Evolutionary conservation across 2,797 vertebrate genomes (phyloP).

Genomic region (Spatula clypeata): DNA sequence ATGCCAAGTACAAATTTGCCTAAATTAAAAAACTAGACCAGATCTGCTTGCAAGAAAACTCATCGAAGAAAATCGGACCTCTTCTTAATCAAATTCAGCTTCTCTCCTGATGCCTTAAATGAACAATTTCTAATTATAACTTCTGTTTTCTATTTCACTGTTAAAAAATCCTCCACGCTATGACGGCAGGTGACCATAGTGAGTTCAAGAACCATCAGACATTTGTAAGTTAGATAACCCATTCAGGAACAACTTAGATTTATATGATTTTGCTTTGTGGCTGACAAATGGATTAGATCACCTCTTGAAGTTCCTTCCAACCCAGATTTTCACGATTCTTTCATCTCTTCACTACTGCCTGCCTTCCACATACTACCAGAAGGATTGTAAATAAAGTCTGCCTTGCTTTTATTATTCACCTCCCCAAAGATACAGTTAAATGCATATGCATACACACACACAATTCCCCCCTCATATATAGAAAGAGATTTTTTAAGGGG

Average conservation of each 20-base stretch:
- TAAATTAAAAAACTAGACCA: not conserved
- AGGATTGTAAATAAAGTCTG: not conserved
- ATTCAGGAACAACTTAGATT: not conserved
- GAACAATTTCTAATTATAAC: not conserved
- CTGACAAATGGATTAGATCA: not conserved
- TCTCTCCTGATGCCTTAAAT: not conserved
- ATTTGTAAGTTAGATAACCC: not conserved
- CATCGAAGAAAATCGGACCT: not conserved
- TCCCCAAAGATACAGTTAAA: not conserved
- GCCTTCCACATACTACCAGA: not conserved
- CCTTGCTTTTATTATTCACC: not conserved
- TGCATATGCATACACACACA: not conserved
- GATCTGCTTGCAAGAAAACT: not conserved
- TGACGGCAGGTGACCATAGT: not conserved
- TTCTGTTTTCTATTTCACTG: not conserved
- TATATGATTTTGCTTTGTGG: not conserved
- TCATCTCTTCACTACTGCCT: not conserved
- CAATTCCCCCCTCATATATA: no score
- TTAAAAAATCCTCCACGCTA: not conserved
- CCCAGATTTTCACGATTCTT: not conserved
- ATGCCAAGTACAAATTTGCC: not conserved
- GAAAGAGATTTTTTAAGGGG: not conserved
- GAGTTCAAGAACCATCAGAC: not conserved
- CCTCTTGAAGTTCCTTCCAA: not conserved
- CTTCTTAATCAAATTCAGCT: not conserved